These are phyloP conservation scores for Neomonachus schauinslandi DNA, from an alignment of 2,113 vertebrate genomes.

Conservation along the genomic window DNA sequence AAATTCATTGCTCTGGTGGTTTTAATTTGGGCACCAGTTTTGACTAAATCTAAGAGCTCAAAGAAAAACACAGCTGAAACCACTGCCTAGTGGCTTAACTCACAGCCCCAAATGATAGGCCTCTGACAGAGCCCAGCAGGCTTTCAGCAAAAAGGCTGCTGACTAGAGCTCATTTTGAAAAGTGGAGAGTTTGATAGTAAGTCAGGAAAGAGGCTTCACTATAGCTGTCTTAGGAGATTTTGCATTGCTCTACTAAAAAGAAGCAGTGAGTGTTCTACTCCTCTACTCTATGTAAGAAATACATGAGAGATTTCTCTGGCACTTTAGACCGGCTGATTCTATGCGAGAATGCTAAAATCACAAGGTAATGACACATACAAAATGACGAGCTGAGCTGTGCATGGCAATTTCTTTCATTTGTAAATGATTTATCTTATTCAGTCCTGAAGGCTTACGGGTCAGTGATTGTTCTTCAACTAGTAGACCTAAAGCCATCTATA, in stretches of 20 bases:
- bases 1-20: conserved; percentile 62
- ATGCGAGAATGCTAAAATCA: background rate
- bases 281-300: background rate
- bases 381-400: background rate
- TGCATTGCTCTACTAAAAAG: background rate
- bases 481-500: background rate
- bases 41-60: conserved; percentile 52
- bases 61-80: conserved; percentile 71
- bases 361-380: background rate
- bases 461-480: background rate
- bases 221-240: background rate
- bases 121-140: background rate
- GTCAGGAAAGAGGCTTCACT: background rate
- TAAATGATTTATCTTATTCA: conserved; percentile 15
- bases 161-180: background rate
- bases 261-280: background rate
- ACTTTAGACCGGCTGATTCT: background rate
- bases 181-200: background rate
- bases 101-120: conserved; percentile 37
- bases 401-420: background rate
- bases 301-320: background rate
- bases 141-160: background rate
- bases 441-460: background rate
- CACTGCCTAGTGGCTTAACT: conserved; percentile 49
- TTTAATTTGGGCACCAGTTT: conserved; percentile 60